These are phyloP conservation scores for Dreissena polymorpha DNA, from an alignment of 1,140 invertebrate genomes.

Conservation along the genomic window DNA sequence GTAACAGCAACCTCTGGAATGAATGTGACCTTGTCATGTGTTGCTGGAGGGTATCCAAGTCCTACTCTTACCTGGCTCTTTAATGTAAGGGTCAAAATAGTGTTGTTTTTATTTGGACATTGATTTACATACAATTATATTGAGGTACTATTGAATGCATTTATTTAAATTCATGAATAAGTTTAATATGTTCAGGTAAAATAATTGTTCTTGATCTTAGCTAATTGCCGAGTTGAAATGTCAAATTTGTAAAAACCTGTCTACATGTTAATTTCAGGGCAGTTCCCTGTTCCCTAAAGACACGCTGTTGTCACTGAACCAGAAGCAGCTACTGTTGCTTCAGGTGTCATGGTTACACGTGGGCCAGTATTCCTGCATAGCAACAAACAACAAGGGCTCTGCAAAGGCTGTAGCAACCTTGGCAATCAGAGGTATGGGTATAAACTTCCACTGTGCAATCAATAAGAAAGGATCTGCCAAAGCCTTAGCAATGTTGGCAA, in stretches of 20 bases:
- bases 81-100: constrained; percentile 37
- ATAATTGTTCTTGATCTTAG: no score
- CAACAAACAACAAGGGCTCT: constrained; percentile 22
- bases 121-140: no score
- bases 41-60: constrained; percentile 38
- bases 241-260: no score
- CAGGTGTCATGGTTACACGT: constrained; percentile 34
- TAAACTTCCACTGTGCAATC: no score
- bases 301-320: constrained; percentile 30
- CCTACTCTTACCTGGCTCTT: constrained; percentile 38
- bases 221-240: no score
- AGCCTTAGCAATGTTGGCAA: no score
- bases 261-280: constrained; percentile 5
- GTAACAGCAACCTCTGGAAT: constrained; percentile 28
- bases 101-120: neutral
- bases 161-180: no score
- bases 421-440: constrained; percentile 3
- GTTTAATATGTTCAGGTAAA: no score
- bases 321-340: constrained; percentile 11
- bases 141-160: no score
- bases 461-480: no score
- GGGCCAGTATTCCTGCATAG: constrained; percentile 34
- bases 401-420: constrained; percentile 2
- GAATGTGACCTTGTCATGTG: constrained; percentile 47
- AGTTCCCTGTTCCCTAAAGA: constrained; percentile 48